phyloP scores from a whole-genome alignment of 1,140 invertebrate genomes.

The Aphelinus atriplicis region DNA sequence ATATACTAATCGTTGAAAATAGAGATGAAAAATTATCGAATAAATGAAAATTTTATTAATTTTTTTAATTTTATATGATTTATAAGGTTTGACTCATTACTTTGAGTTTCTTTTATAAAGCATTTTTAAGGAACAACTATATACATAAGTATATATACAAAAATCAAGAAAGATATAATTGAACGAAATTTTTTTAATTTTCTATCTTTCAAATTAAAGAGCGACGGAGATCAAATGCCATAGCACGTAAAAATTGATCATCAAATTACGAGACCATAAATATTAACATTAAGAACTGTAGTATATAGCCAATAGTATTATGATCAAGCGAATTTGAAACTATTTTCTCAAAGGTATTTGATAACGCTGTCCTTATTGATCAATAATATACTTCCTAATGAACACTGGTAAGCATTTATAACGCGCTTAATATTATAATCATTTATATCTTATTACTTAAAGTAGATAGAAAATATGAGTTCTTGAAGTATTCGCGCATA shows the following conservation, averaged over 20 bases:
- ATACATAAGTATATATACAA: conserved; percentile 19
- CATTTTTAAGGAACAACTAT: not conserved
- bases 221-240: conserved; percentile 47
- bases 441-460: conserved; percentile 38
- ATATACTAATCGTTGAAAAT: too few relatives aligned
- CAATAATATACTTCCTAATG: conserved; percentile 34
- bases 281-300: conserved; percentile 21
- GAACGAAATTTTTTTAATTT: not conserved
- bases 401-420: conserved; percentile 30
- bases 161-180: not conserved
- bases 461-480: conserved; percentile 33
- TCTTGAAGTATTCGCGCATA: conserved; percentile 26
- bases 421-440: conserved; percentile 35
- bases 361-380: conserved; percentile 37
- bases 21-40: too few relatives aligned
- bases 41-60: too few relatives aligned
- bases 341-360: conserved; percentile 39
- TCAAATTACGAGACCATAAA: conserved; percentile 31
- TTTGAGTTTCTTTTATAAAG: too few relatives aligned
- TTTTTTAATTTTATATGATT: too few relatives aligned
- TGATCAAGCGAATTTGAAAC: conserved; percentile 36
- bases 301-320: conserved; percentile 39
- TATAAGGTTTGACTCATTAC: too few relatives aligned
- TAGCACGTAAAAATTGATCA: conserved; percentile 43
- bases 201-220: not conserved